phyloP scores from a whole-genome alignment of 2,797 vertebrate genomes.

The Phrynocephalus vlangalii region DNA sequence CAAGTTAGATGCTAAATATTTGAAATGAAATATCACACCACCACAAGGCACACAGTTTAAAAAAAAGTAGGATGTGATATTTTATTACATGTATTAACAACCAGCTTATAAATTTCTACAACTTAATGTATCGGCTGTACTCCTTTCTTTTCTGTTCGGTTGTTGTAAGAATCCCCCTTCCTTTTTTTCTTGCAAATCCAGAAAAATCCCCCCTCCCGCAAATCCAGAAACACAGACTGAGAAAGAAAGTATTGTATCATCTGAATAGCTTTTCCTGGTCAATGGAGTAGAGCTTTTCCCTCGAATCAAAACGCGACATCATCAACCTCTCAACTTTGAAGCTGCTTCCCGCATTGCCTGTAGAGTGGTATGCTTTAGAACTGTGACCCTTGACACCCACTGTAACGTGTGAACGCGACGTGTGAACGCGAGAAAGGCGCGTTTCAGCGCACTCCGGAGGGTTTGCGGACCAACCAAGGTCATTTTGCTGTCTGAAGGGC shows the following conservation, averaged over 20 bases:
- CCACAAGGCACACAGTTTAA: constrained; percentile 57
- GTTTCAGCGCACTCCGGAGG: neutral
- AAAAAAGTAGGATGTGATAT: constrained; percentile 66
- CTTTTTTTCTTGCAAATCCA: neutral
- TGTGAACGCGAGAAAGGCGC: neutral
- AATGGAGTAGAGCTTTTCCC: neutral
- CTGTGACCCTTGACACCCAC: neutral
- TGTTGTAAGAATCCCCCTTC: neutral
- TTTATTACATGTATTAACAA: constrained; percentile 74
- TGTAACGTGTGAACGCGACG: neutral
- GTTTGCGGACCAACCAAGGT: too few species aligned
- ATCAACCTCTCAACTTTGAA: too few species aligned
- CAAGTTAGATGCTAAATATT: constrained; percentile 73
- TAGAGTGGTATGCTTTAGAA: neutral
- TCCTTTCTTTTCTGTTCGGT: too few species aligned
- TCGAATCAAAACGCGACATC: too few species aligned
- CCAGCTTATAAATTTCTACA: constrained; percentile 72
- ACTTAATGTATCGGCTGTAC: constrained; percentile 62
- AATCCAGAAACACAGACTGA: neutral
- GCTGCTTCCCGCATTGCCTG: neutral
- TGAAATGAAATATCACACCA: constrained; percentile 75
- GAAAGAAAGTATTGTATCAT: neutral
- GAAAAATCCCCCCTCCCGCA: too few species aligned
- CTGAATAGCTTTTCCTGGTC: neutral
- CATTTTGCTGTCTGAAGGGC: too few species aligned